phyloP scores from a whole-genome alignment of 2,888 invertebrate species.

The Chaetoderma sp. region DNA sequence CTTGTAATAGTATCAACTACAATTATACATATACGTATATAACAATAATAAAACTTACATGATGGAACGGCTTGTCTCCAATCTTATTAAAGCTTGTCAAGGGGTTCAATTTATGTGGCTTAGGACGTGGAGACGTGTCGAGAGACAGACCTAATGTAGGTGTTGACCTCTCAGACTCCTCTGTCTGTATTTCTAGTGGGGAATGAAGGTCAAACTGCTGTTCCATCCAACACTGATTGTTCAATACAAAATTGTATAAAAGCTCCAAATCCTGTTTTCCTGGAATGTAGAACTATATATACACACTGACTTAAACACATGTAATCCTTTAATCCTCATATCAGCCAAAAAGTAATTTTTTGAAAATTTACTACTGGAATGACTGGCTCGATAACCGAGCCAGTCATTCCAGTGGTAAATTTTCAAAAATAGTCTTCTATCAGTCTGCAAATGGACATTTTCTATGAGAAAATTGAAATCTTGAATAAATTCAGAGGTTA shows the following conservation, averaged over 20 bases:
- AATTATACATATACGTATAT: not conserved
- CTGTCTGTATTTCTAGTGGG: conserved; percentile 30
- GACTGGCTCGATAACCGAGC: too few relatives aligned
- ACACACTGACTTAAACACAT: too few relatives aligned
- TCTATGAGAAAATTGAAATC: too few relatives aligned
- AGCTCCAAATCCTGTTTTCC: conserved; percentile 44
- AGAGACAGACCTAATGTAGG: conserved; percentile 32
- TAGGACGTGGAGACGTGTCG: conserved; percentile 15
- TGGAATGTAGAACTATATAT: conserved; percentile 25
- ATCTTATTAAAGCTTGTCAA: conserved; percentile 50
- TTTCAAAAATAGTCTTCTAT: too few relatives aligned
- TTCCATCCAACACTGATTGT: conserved; percentile 60
- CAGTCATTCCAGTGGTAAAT: too few relatives aligned
- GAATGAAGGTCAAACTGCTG: conserved; percentile 57
- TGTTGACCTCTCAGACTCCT: conserved; percentile 1
- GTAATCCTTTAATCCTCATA: too few relatives aligned
- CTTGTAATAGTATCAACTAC: not conserved
- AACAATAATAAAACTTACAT: conserved; percentile 45
- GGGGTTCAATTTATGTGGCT: conserved; percentile 47
- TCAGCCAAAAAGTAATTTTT: too few relatives aligned
- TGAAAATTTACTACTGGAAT: too few relatives aligned
- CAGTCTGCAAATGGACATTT: too few relatives aligned
- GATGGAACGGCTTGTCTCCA: conserved; percentile 52
- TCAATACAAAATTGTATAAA: conserved; percentile 51
- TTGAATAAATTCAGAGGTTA: too few relatives aligned